Conservation (phyloP, 1,140 invertebrate species). For the Microplitis demolitor region DNA sequence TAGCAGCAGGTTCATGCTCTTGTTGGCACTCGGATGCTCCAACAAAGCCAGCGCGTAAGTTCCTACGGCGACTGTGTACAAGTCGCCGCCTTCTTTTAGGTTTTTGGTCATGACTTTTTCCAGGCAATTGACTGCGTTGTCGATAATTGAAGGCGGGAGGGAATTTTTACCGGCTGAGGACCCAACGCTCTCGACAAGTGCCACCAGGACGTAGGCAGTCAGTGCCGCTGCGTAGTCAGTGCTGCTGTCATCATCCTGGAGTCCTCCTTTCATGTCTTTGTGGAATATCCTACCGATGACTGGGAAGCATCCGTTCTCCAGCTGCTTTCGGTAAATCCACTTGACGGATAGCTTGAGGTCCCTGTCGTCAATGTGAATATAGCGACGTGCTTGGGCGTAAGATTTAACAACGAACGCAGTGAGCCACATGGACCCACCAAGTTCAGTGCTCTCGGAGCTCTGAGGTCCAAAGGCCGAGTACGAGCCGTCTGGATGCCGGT, state of each 20-base stretch:
- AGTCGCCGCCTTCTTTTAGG: slow-evolving; percentile 34
- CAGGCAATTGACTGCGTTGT: slow-evolving; percentile 67
- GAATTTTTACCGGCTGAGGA: slow-evolving; percentile 33
- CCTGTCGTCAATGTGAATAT: slow-evolving; percentile 71
- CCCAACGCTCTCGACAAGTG: slow-evolving; percentile 65
- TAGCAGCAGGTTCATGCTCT: slow-evolving; percentile 45
- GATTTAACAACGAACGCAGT: slow-evolving; percentile 82
- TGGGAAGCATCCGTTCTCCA: slow-evolving; percentile 80
- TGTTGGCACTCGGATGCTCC: slow-evolving; percentile 50
- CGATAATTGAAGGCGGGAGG: slow-evolving; percentile 54
- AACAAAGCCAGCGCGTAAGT: slow-evolving; percentile 69
- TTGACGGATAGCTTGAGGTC: slow-evolving; percentile 70
- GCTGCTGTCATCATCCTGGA: slow-evolving; percentile 61
- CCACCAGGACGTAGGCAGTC: slow-evolving; percentile 71
- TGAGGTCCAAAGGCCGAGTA: slow-evolving; percentile 78
- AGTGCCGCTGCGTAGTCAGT: slow-evolving; percentile 65
- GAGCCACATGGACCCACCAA: slow-evolving; percentile 77
- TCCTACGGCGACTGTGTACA: slow-evolving; percentile 65
- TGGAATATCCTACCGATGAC: slow-evolving; percentile 77
- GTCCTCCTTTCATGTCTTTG: slow-evolving; percentile 75
- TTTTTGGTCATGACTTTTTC: slow-evolving; percentile 41
- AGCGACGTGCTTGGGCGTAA: slow-evolving; percentile 68
- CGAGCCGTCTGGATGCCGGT: slow-evolving; percentile 75
- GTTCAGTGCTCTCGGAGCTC: slow-evolving; percentile 56
- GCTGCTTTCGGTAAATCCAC: slow-evolving; percentile 75